Evolutionary conservation across 1,140 invertebrate species (phyloP), one percentile per base, ranked within the genome.

Genomic region (Tetragnatha versicolor): DNA sequence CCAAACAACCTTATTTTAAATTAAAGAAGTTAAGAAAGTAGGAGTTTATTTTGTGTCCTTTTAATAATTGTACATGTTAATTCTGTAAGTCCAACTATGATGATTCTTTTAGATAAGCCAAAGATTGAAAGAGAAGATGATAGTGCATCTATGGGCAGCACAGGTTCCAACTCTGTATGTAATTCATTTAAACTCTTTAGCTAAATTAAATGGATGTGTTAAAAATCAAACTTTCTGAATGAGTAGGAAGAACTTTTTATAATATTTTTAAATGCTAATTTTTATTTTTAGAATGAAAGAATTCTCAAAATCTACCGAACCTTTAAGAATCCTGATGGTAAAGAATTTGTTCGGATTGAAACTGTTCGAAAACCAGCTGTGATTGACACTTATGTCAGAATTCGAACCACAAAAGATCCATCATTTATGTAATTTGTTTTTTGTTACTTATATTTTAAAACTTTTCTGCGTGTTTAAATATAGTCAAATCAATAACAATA

Each of bases 331-430:
- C 88, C 90, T 1, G 94, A 96, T 79, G 96, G 96, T 0, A 94
- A 93, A 84, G 94, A 97, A 82, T 98, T 91, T 85, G 97, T 95
- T 0, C 89, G 97, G n/a, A 91, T 94, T 17, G 98, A 99, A 87
- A 90, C 93, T 6, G 97, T 99, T 0, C 89, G 95, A 0, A 97
- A 97, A 84, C 90, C 93, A 0, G 92, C 94, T 0, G 94, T 99
- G 0, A 98, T 99, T 80, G 97, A 99, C 83, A 95, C 96, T 0
- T 99, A 99, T 85, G 90, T 97, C 0, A 93, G 96, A 83, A 99
- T 99, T 49, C 89, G 97, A 12, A 93, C 92, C 10, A 98, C 96
- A 0, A 98, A 98, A 85, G 97, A 99, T 85, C 94, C 96, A 35
- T 89, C 91, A 0, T 98, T 97, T 81, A 98, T 98, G 80, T 84